Conservation (phyloP, 2,113 vertebrate species). For the Bujurquina vittata region DNA sequence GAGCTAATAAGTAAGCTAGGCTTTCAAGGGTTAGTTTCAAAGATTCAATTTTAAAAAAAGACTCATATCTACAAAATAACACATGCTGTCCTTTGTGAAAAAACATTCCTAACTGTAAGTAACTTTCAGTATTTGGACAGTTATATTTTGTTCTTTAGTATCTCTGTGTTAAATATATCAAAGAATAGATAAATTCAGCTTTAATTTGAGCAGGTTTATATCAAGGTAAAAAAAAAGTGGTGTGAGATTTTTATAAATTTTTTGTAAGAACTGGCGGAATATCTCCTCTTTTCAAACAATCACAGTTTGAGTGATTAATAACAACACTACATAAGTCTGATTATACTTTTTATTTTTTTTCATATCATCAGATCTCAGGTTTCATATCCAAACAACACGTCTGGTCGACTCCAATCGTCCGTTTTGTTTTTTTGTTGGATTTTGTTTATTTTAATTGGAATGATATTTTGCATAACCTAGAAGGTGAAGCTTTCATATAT, state of each 20-base stretch:
- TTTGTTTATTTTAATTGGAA: neutral
- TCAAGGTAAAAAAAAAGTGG: neutral
- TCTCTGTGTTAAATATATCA: no score
- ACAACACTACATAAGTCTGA: neutral
- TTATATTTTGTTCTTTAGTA: neutral
- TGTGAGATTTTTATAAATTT: neutral
- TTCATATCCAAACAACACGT: neutral
- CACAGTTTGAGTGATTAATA: no score
- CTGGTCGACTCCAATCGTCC: neutral
- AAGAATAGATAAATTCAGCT: no score
- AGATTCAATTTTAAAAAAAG: neutral
- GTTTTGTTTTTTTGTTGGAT: fast-evolving
- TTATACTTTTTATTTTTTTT: neutral
- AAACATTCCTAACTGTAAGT: neutral
- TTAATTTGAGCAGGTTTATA: neutral
- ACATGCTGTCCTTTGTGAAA: neutral
- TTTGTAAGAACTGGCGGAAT: neutral
- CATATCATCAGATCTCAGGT: neutral
- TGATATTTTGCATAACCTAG: neutral
- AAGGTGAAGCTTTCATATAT: neutral
- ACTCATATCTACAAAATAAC: neutral
- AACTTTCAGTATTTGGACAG: neutral
- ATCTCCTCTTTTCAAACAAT: neutral
- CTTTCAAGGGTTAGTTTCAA: neutral
- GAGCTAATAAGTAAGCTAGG: neutral